Evolutionary conservation across 1,140 invertebrate species (phyloP).

Genomic region (Pectinophora gossypiella): DNA sequence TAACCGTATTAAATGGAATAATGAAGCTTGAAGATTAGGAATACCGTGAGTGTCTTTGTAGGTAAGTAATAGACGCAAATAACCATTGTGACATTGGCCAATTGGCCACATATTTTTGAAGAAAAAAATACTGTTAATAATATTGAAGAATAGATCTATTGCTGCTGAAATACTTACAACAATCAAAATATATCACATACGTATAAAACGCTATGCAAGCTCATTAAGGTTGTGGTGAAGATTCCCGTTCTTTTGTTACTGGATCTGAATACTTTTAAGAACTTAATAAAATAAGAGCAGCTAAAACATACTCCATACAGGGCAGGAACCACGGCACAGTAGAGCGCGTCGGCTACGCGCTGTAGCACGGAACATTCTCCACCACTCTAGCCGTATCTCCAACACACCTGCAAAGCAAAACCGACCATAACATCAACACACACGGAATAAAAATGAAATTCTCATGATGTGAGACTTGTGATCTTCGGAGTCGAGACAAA

Average conservation of each 20-base stretch:
- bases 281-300: conserved; percentile 3
- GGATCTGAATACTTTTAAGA: no score
- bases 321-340: conserved; percentile 61
- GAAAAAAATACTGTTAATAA: no score
- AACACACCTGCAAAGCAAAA: neutral
- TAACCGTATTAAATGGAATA: neutral
- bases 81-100: no score
- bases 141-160: no score
- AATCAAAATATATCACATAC: no score
- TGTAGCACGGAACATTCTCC: conserved; percentile 40
- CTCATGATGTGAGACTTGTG: neutral
- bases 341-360: conserved; percentile 69
- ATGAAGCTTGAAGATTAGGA: neutral
- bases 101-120: no score
- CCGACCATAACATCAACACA: neutral
- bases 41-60: no score
- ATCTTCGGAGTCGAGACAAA: neutral
- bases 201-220: no score
- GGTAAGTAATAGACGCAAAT: no score
- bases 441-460: neutral
- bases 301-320: conserved; percentile 55
- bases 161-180: no score
- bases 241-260: no score
- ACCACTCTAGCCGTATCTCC: conserved; percentile 7
- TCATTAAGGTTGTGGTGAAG: no score